phyloP scores from a whole-genome alignment of 2,113 vertebrate genomes.

The Lonchura striata region DNA sequence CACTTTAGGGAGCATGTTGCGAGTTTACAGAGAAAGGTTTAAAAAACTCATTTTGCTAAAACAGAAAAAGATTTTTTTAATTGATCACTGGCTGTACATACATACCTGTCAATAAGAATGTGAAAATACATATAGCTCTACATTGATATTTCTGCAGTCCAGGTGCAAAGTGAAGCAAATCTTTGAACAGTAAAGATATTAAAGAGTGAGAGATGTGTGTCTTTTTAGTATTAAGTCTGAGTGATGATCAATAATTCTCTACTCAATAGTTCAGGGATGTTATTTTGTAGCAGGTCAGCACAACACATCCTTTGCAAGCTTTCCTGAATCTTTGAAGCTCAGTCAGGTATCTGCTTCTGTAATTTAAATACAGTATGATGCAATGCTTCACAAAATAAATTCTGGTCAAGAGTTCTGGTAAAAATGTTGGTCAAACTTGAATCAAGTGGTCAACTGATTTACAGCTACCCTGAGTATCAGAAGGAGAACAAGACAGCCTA shows the following conservation, averaged over 20 bases:
- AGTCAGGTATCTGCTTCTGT: neutral
- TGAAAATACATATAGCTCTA: neutral
- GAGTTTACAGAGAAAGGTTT: neutral
- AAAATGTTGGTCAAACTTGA: neutral
- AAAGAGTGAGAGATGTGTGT: neutral
- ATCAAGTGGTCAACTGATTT: neutral
- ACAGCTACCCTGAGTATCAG: neutral
- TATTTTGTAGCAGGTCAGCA: neutral
- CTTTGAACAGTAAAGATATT: neutral
- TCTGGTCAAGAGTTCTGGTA: neutral
- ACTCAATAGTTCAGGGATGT: neutral
- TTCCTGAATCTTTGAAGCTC: neutral
- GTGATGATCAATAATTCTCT: neutral
- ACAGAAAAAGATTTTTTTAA: neutral
- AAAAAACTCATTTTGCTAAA: neutral
- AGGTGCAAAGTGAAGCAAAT: constrained; percentile 11
- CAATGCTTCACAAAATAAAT: neutral
- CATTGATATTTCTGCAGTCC: neutral
- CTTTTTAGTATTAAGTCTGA: neutral
- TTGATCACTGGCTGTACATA: neutral
- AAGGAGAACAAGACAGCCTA: neutral
- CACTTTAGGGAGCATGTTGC: neutral
- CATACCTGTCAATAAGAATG: neutral
- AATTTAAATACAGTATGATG: neutral
- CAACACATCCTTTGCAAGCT: neutral